A percentile compares a stretch with the other conserved stretches of the same genome.
phyloP scores from a whole-genome alignment of 2,888 invertebrate genomes.

The Rotaria magnacalcarata region DNA sequence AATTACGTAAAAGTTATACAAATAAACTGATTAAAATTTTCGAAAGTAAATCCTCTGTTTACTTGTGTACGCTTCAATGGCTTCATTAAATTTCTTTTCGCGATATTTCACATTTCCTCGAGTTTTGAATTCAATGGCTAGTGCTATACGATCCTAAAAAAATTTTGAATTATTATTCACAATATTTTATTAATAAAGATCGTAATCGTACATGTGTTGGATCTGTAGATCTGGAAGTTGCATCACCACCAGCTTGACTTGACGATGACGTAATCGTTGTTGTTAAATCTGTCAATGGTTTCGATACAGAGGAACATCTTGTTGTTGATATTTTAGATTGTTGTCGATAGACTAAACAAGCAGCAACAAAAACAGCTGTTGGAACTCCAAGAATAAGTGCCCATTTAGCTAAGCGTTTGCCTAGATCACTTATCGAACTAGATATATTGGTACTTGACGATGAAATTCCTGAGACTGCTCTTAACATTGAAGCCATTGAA shows the following conservation, averaged over 20 bases:
- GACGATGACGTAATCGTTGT: not conserved
- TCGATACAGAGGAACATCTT: not conserved
- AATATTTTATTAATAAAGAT: not conserved
- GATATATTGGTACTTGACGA: not conserved
- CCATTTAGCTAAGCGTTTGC: conserved; percentile 20
- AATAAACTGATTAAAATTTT: not conserved
- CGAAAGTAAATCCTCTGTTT: not conserved
- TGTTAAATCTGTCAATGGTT: not conserved
- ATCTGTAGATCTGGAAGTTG: not conserved
- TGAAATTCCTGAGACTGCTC: not conserved
- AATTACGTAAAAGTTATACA: not conserved
- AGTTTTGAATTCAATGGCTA: conserved; percentile 64
- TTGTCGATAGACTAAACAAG: conserved; percentile 40
- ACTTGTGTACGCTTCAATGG: conserved; percentile 60
- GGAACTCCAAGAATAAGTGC: conserved; percentile 42
- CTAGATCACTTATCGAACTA: not conserved
- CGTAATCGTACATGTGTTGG: not conserved
- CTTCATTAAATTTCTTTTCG: conserved; percentile 59
- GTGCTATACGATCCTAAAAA: conserved; percentile 52
- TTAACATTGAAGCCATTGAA: not conserved
- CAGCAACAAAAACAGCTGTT: conserved; percentile 36
- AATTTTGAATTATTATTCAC: not conserved
- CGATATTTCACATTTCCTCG: conserved; percentile 62
- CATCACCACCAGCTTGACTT: not conserved
- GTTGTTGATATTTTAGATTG: not conserved